Percentiles rank a stretch among this genome's conserved stretches.
Evolutionary conservation across 2,113 vertebrate genomes (phyloP).

Genomic region (Sciurus niger): DNA sequence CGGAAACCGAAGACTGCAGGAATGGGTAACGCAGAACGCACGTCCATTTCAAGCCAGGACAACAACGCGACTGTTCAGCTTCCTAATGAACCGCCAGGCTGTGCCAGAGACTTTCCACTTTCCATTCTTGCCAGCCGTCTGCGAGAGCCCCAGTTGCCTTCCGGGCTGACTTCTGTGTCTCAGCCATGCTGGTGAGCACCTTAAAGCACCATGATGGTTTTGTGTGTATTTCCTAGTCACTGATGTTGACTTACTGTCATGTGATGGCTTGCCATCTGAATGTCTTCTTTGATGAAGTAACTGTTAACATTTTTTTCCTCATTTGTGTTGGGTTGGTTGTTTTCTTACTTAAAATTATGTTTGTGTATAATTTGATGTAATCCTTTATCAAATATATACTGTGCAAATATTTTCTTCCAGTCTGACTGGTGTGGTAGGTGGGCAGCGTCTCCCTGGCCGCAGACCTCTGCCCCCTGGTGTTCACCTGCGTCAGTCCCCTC

Average conservation of each 20-base stretch:
- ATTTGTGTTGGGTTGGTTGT: background rate
- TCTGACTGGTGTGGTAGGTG: background rate
- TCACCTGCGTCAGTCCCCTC: no score
- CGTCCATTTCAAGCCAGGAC: rapidly evolving
- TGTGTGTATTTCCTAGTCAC: background rate
- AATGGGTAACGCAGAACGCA: rapidly evolving
- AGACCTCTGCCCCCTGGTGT: background rate
- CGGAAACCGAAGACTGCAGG: rapidly evolving
- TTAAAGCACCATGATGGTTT: background rate
- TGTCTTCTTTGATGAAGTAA: background rate
- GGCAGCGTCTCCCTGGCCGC: no score
- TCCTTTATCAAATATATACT: background rate
- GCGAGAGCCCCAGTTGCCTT: background rate
- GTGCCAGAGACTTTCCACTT: background rate
- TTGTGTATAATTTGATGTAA: background rate
- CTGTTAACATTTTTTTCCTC: background rate
- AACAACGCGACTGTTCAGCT: background rate
- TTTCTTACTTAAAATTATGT: background rate
- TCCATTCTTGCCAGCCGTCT: background rate
- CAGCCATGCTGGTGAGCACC: no score
- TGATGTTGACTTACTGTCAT: no score
- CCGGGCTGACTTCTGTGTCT: background rate
- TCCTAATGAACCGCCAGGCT: background rate
- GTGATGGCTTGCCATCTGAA: background rate
- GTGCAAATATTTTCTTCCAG: background rate